Conservation (phyloP, 2,797 vertebrate genomes). For the Protonibea diacanthus region DNA sequence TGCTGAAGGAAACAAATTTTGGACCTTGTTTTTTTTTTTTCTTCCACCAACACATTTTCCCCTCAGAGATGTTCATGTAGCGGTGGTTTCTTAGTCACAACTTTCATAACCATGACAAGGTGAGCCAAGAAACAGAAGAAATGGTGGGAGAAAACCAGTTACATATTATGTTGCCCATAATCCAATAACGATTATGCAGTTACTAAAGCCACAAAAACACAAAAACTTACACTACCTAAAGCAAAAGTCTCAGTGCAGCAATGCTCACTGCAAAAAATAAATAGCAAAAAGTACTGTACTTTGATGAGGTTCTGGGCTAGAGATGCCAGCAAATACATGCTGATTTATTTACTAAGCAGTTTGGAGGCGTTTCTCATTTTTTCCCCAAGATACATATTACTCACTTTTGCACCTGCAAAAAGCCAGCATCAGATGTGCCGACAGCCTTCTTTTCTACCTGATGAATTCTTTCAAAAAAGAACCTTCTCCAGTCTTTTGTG, state of each 20-base stretch:
- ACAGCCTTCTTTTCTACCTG: constrained; percentile 56
- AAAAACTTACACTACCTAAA: not conserved
- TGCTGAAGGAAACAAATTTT: not conserved
- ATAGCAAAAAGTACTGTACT: constrained; percentile 10
- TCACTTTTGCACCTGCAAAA: constrained; percentile 54
- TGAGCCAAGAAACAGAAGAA: not conserved
- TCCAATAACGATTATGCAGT: constrained; percentile 5
- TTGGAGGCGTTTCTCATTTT: constrained; percentile 30
- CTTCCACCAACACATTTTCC: not conserved
- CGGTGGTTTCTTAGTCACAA: not conserved
- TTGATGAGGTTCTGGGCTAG: constrained; percentile 38
- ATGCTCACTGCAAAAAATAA: constrained; percentile 25
- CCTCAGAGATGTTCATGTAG: not conserved
- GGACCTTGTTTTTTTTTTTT: not conserved
- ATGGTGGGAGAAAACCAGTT: not conserved
- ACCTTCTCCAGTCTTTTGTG: constrained; percentile 62
- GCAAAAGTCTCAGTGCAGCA: not conserved
- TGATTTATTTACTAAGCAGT: constrained; percentile 57
- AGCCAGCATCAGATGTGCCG: constrained; percentile 57
- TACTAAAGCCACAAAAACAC: not conserved
- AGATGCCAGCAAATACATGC: constrained; percentile 23
- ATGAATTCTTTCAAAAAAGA: constrained; percentile 66
- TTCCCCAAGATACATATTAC: constrained; percentile 54
- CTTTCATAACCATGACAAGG: not conserved
- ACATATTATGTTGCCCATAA: not conserved